Base-by-base conservation (phyloP, 2,888 invertebrate species). In the Drosophila mettleri region DNA sequence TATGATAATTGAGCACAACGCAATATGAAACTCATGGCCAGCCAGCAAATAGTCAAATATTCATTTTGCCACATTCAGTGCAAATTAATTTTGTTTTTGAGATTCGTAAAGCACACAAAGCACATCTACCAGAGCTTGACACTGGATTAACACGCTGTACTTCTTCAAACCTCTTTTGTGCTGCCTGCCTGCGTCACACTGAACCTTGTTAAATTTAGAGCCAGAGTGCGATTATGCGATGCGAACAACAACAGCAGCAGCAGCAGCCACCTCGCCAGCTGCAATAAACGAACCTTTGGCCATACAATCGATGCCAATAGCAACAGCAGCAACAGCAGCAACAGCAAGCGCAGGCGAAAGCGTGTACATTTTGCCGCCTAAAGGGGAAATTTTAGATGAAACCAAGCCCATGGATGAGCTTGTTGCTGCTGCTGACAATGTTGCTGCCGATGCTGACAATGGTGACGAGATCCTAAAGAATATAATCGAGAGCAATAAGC, bases 111-210 rank as follows among this genome's bases (percentile, higher is more conserved):
- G 33, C 72, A 70, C 59, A 70, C 59, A 65, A 63, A 58, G 34
- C 69, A 70, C 45, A 65, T 48, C 63, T 60, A 62, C 33, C 29
- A 59, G 63, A 69, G 72, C 74, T 72, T 74, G 63, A 82, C 75
- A 76, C 80, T 90, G 89, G 90, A 89, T 88, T 90, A 90, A 90
- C 88, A 86, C 84, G 86, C 81, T 90, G 86, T 89, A 74, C 86
- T 90, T 90, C 79, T 85, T 83, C 82, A 89, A 89, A 86, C 81
- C 78, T 84, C 82, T 80, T 89, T 90, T 82, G 86, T 87, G 90
- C 90, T 90, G 90, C 90, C 78, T 66, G 78, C 65, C 70, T 64
- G 69, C 61, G 49, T 57, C 49, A 48, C 43, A 22, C 36, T 75
- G 71, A 59, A 72, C 74, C 62, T 63, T 60, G 45, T 53, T 59